Conservation (phyloP, 2,113 vertebrate genomes). For the Numenius arquata region DNA sequence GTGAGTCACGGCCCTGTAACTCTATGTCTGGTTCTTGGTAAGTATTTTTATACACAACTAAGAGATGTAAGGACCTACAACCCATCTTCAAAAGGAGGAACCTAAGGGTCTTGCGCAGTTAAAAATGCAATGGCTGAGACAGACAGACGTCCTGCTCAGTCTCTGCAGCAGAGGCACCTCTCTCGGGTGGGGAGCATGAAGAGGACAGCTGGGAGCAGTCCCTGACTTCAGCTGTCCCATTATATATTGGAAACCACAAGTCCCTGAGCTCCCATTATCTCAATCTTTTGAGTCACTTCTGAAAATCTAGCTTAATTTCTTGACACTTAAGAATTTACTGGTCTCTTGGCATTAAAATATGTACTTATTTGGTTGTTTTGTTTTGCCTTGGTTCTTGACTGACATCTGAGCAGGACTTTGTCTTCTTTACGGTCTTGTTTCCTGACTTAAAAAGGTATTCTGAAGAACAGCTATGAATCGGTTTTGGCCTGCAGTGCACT, state of each 20-base stretch:
- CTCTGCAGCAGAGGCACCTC: neutral
- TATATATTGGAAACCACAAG: neutral
- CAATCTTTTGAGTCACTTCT: neutral
- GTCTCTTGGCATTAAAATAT: neutral
- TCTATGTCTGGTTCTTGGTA: neutral
- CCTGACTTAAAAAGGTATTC: neutral
- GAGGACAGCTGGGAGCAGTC: neutral
- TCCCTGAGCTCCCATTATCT: neutral
- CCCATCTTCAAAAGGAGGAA: slow-evolving; percentile 27
- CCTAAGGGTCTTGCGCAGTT: neutral
- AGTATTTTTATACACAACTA: slow-evolving; percentile 5
- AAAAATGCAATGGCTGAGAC: neutral
- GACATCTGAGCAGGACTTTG: neutral
- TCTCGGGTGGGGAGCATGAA: neutral
- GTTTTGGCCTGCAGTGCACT: neutral
- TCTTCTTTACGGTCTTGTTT: neutral
- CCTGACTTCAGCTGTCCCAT: neutral
- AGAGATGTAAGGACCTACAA: neutral
- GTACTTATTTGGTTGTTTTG: neutral
- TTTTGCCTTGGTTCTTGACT: neutral
- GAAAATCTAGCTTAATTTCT: neutral
- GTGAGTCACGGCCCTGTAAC: slow-evolving; percentile 42
- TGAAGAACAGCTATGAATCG: neutral
- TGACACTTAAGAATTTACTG: neutral
- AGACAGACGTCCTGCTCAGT: neutral